phyloP scores from a whole-genome alignment of 2,797 vertebrate genomes.

The Spinibarbus caldwelli region DNA sequence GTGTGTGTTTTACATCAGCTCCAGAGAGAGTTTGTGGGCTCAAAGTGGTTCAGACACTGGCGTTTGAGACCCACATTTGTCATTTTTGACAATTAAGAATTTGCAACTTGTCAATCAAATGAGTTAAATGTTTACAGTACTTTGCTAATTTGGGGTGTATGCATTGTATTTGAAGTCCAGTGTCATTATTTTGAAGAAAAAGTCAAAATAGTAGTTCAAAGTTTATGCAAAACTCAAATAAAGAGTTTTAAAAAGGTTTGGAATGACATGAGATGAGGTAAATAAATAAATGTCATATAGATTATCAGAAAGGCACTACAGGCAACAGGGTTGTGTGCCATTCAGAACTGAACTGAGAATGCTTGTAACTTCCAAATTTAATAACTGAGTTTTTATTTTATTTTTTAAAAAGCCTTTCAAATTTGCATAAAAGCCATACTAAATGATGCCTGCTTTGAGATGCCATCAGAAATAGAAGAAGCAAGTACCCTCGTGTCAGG shows the following conservation, averaged over 20 bases:
- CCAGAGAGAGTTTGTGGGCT: slow-evolving; percentile 13
- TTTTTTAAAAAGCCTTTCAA: neutral
- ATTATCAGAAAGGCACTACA: neutral
- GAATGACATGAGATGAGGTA: neutral
- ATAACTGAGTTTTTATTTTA: neutral
- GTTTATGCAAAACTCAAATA: neutral
- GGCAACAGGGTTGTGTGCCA: neutral
- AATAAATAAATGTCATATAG: neutral
- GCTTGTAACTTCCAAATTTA: neutral
- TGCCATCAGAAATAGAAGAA: neutral
- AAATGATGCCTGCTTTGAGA: neutral
- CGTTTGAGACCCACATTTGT: slow-evolving; percentile 45
- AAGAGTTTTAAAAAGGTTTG: neutral
- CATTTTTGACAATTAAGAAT: slow-evolving; percentile 43
- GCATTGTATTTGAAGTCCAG: neutral
- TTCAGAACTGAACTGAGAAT: neutral
- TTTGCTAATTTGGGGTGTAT: slow-evolving; percentile 8
- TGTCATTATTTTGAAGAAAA: neutral
- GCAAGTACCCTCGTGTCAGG: neutral
- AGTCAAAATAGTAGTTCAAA: neutral
- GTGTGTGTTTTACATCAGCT: slow-evolving; percentile 47
- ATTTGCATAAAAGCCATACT: neutral
- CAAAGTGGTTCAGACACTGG: slow-evolving; percentile 9
- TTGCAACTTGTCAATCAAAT: slow-evolving; percentile 42
- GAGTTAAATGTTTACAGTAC: slow-evolving; percentile 19